phyloP scores from a whole-genome alignment of 1,140 invertebrate genomes.

The Drosophila burlai region DNA sequence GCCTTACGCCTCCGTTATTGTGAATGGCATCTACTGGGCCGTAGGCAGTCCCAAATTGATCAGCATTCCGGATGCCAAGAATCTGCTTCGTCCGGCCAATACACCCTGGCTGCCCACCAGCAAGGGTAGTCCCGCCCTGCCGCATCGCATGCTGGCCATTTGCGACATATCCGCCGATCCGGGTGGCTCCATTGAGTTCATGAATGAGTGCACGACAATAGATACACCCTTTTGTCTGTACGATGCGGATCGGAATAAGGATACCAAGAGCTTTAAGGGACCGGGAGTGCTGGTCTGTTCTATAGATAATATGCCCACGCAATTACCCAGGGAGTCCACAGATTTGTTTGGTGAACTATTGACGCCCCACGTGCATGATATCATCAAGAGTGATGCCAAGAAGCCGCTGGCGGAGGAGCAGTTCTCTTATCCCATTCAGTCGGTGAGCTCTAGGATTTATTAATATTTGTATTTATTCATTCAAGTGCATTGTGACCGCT shows the following conservation, averaged over 20 bases:
- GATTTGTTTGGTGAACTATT: slow-evolving; percentile 98
- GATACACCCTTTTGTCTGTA: slow-evolving; percentile 99
- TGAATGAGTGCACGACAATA: slow-evolving; percentile 99
- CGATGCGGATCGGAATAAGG: slow-evolving; percentile 98
- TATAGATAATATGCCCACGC: slow-evolving; percentile 99
- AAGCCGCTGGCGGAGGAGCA: slow-evolving; percentile 92
- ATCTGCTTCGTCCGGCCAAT: slow-evolving; percentile 93
- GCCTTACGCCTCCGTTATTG: slow-evolving; percentile 97
- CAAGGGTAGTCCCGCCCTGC: slow-evolving; percentile 94
- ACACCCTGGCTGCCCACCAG: slow-evolving; percentile 96
- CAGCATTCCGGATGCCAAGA: slow-evolving; percentile 99
- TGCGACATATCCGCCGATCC: slow-evolving; percentile 99
- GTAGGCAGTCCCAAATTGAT: slow-evolving; percentile 97
- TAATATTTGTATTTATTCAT: not conserved
- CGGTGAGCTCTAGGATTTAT: slow-evolving; percentile 88
- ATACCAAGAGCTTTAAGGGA: slow-evolving; percentile 98
- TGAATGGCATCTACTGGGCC: slow-evolving; percentile 99
- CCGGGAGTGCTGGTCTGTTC: slow-evolving; percentile 99
- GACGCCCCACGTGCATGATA: slow-evolving; percentile 94
- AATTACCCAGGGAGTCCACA: slow-evolving; percentile 98
- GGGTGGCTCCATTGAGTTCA: slow-evolving; percentile 99
- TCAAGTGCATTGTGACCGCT: slow-evolving; percentile 5
- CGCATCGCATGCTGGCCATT: slow-evolving; percentile 95
- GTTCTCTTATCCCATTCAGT: slow-evolving; percentile 91
- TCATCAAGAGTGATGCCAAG: slow-evolving; percentile 96